A percentile compares a stretch with the other conserved stretches of the same genome.
These are phyloP conservation scores for Lysiphlebus fabarum DNA, from an alignment of 1,140 invertebrate genomes.

Conservation along the genomic window DNA sequence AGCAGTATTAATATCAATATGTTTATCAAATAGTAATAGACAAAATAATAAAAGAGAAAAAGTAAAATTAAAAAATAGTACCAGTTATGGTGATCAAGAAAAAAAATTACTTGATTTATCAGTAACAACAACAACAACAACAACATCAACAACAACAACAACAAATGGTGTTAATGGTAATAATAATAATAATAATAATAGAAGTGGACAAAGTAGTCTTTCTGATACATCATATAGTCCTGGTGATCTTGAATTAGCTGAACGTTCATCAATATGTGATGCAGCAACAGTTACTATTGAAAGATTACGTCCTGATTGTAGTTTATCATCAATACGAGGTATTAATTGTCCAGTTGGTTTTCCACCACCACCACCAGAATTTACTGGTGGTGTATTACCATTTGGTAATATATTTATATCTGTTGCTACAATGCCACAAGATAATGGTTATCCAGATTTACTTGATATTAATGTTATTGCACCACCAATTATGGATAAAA, in stretches of 20 bases:
- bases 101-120: constrained; percentile 77
- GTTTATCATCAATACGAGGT: constrained; percentile 35
- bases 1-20: constrained; percentile 56
- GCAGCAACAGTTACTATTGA: constrained; percentile 77
- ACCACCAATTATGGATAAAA: constrained; percentile 26
- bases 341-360: constrained; percentile 55
- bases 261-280: constrained; percentile 52
- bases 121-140: constrained; percentile 66
- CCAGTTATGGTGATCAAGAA: constrained; percentile 80
- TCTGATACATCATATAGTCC: constrained; percentile 56
- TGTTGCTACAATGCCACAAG: constrained; percentile 67
- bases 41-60: constrained; percentile 58
- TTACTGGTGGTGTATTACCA: constrained; percentile 62
- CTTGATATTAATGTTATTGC: constrained; percentile 63
- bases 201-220: constrained; percentile 53
- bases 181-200: constrained; percentile 44
- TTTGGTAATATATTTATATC: constrained; percentile 75
- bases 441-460: constrained; percentile 72
- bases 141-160: no score
- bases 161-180: constrained; percentile 63
- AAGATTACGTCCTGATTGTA: constrained; percentile 55
- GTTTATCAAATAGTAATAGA: constrained; percentile 58
- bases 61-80: constrained; percentile 66
- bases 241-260: constrained; percentile 53
- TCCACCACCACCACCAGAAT: constrained; percentile 64